phyloP scores from a whole-genome alignment of 2,888 invertebrate species.

The Xanthostigma xanthostigma region DNA sequence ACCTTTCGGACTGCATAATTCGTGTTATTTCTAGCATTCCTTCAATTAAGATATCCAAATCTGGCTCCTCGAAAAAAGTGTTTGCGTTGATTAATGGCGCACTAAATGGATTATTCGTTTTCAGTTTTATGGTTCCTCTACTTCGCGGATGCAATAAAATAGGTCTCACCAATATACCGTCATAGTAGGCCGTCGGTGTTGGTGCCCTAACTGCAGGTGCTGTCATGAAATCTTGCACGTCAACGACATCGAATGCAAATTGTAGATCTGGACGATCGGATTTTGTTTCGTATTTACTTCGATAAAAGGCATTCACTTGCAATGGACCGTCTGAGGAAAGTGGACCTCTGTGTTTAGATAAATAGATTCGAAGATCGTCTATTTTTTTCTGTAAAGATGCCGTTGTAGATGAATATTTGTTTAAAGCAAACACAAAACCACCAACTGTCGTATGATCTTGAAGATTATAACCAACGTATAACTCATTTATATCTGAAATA shows the following conservation, averaged over 20 bases:
- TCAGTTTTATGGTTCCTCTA: background rate
- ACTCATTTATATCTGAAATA: background rate
- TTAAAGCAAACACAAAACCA: slow-evolving; percentile 35
- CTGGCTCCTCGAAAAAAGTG: background rate
- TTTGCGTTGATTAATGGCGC: background rate
- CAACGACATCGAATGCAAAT: background rate
- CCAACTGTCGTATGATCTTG: background rate
- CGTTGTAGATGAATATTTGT: background rate
- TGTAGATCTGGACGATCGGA: background rate
- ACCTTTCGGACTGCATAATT: background rate
- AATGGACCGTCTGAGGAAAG: slow-evolving; percentile 21
- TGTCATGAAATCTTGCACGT: background rate
- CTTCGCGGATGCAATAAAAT: background rate
- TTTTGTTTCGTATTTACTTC: slow-evolving; percentile 9
- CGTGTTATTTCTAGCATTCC: background rate
- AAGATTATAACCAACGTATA: background rate
- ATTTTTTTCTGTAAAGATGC: background rate
- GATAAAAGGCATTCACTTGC: slow-evolving; percentile 9
- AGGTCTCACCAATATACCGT: background rate
- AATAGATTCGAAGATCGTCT: background rate
- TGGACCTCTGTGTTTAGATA: slow-evolving; percentile 16
- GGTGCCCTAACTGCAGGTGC: background rate
- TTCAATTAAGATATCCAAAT: background rate
- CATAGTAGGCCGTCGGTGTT: background rate
- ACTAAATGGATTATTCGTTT: background rate